phyloP scores from a whole-genome alignment of 2,113 vertebrate species.

The Pterocles orientalis region DNA sequence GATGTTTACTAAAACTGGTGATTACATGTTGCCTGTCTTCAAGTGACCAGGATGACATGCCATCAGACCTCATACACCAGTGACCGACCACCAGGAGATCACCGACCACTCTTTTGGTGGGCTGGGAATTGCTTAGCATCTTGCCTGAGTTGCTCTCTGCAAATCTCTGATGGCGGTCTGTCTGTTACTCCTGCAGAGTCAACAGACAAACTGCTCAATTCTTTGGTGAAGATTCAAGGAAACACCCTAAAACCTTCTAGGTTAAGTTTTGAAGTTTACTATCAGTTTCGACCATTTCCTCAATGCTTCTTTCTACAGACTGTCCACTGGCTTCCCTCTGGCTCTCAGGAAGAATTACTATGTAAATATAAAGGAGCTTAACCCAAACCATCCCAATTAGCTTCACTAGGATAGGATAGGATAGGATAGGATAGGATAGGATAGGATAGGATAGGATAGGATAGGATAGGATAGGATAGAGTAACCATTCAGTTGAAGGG shows the following conservation, averaged over 20 bases:
- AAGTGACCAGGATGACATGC: not conserved
- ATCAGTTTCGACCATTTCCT: not conserved
- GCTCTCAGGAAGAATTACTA: not conserved
- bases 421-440: not conserved
- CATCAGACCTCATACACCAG: not conserved
- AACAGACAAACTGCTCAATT: not conserved
- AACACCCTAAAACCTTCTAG: not conserved
- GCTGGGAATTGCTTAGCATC: rapidly evolving
- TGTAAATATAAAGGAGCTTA: not conserved
- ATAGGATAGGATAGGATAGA: not conserved
- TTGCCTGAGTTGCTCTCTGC: not conserved
- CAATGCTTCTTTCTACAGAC: not conserved
- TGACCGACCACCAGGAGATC: rapidly evolving
- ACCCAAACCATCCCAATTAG: not conserved
- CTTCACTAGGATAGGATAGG: not conserved
- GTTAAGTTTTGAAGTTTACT: not conserved
- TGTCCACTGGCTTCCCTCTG: not conserved
- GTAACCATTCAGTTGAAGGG: not conserved
- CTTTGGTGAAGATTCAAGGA: not conserved
- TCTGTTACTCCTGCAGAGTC: not conserved
- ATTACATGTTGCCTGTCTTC: rapidly evolving
- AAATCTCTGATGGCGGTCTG: not conserved
- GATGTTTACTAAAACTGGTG: not conserved
- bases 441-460: not conserved
- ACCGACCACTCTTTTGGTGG: rapidly evolving